These are phyloP conservation scores for Anthonomus grandis DNA, from an alignment of 1,140 invertebrate species.

Conservation along the genomic window DNA sequence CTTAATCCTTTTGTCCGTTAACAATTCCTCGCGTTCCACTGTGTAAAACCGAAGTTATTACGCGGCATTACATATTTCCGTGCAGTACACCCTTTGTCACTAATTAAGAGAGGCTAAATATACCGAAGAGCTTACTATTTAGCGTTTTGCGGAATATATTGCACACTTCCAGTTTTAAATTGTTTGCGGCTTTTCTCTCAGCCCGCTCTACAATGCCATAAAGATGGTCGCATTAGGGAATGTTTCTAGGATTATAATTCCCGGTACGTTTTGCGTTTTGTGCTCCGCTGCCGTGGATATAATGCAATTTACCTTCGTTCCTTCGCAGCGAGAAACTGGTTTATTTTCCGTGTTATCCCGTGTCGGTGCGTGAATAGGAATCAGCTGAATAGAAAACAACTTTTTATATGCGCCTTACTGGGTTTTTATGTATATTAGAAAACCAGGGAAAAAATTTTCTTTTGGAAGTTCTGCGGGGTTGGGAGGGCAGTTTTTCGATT, in stretches of 20 bases:
- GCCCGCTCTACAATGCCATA: conserved; percentile 15
- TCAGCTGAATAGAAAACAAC: no score
- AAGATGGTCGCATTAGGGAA: conserved; percentile 12
- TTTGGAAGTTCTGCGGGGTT: no score
- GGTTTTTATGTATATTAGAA: no score
- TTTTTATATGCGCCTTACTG: no score
- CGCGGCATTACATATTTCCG: conserved; percentile 21
- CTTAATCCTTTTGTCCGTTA: no score
- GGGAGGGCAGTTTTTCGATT: no score
- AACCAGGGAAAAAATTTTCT: no score
- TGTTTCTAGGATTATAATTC: conserved; percentile 17
- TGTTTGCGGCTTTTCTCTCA: conserved; percentile 16
- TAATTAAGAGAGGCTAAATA: conserved; percentile 29
- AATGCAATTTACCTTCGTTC: conserved; percentile 12
- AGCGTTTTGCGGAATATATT: conserved; percentile 21
- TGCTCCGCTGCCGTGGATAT: conserved; percentile 2
- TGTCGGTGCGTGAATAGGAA: no score
- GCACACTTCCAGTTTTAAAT: conserved; percentile 19
- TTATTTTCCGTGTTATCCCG: no score
- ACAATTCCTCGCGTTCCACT: no score
- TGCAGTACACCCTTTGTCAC: conserved; percentile 27
- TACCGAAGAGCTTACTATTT: conserved; percentile 21
- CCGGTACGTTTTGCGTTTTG: conserved; percentile 4
- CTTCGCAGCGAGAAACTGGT: no score
- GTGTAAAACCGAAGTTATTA: no score